Evolutionary conservation across 2,113 vertebrate species (phyloP).

Genomic region (Otis tarda): DNA sequence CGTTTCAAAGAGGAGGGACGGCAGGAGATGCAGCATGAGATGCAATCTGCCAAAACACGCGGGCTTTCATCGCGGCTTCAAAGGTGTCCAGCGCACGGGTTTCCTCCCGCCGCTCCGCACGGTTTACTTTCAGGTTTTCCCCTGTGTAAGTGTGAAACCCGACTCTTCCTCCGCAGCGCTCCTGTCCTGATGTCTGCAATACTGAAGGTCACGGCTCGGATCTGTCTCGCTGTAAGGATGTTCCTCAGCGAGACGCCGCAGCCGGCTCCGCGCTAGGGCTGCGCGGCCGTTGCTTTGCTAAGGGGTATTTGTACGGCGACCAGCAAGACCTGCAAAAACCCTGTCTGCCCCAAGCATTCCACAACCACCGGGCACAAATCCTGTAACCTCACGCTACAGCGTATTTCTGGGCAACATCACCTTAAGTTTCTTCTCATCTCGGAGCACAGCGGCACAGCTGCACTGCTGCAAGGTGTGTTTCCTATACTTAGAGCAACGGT

Average conservation of each 20-base stretch:
- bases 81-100: neutral
- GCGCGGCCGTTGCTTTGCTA: neutral
- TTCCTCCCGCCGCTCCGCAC: neutral
- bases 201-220: neutral
- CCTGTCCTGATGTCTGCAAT: neutral
- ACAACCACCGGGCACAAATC: neutral
- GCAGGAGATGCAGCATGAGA: neutral
- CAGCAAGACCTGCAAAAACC: too few relatives aligned
- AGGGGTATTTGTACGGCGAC: neutral
- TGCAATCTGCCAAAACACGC: rapidly evolving
- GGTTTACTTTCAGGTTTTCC: neutral
- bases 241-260: neutral
- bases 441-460: neutral
- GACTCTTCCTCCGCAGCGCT: neutral
- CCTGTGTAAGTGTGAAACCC: neutral
- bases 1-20: neutral
- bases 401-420: neutral
- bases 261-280: neutral
- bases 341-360: neutral
- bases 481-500: neutral
- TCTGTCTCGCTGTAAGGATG: neutral
- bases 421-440: neutral
- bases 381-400: neutral
- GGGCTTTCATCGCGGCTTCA: neutral
- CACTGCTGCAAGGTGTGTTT: too few relatives aligned